Evolutionary conservation across 2,797 vertebrate species (phyloP).

Genomic region (Ptychobarbus kaznakovi): DNA sequence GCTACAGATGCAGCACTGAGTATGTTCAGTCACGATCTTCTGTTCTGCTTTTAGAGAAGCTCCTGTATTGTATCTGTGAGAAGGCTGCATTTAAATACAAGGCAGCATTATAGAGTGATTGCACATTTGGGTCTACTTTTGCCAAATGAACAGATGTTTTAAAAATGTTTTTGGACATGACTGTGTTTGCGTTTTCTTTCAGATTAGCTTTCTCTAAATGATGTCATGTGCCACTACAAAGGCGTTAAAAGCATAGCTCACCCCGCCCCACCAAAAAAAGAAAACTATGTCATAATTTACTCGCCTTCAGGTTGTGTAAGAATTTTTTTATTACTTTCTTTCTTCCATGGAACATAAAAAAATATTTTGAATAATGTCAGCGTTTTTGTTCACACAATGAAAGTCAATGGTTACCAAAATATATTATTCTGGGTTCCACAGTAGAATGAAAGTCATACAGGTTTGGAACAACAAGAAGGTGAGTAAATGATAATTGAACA

Average conservation of each 20-base stretch:
- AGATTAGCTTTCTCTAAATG: background rate
- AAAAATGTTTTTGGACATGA: background rate
- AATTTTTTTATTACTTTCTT: background rate
- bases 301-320: no score
- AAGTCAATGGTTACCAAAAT: background rate
- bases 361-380: background rate
- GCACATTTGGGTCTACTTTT: background rate
- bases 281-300: background rate
- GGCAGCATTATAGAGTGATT: background rate
- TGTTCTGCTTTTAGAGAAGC: background rate
- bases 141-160: background rate
- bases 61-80: background rate
- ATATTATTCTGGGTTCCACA: background rate
- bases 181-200: background rate
- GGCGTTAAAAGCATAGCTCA: background rate
- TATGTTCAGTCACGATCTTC: background rate
- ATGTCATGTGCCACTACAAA: background rate
- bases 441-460: background rate
- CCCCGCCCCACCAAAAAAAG: background rate
- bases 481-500: background rate
- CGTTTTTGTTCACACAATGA: background rate
- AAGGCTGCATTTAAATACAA: conserved; percentile 2
- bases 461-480: background rate
- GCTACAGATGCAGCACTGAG: background rate
- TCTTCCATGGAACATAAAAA: background rate